Evolutionary conservation across 2,113 vertebrate genomes (phyloP), one percentile per base, ranked within the genome.

Genomic region (Oncorhynchus nerka): DNA sequence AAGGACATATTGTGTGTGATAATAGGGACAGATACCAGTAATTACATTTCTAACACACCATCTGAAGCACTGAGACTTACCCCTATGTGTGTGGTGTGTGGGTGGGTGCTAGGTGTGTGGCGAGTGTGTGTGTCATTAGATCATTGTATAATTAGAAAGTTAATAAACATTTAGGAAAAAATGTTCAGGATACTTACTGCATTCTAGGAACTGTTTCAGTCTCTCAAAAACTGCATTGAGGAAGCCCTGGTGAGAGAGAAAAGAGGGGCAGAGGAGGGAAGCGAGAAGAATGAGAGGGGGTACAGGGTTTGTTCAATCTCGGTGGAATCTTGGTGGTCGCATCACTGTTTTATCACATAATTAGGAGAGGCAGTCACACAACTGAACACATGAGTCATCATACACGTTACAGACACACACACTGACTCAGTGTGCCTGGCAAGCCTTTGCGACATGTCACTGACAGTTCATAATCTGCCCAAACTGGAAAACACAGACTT

Each of bases 161-260:
- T 26, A 49, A 28, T 13, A 55, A 28, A 55, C 55, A 22, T 9
- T 5, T 24, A 62, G 20, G 71, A 4, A 13, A 48, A 4, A 28
- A 19, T 26, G 75, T n/a, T 51, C 68, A 13, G 55, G 73, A 66
- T 90, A 99, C 97, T 98, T 92, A 99, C 97, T 95, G 83, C 96
- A 98, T 82, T 97, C 95, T 85, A 99, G 88, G 92, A 98, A 99
- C 82, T 98, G 97, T 87, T 95, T 96, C 59, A 98, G 88, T 30
- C 96, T 94, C 81, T 97, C 96, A 93, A 99, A 99, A 71, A 96
- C 91, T 0, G 96, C 94, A 88, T 96, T 94, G 80, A 99, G 93
- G 92, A 99, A 99, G 62, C 93, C 94, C 97, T 99, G 85, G 80
- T 89, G 22, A 82, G 65, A 51, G 83, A 61, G 75, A 45, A 45